These are phyloP conservation scores for Alviniconcha marisindica DNA, from an alignment of 1,140 invertebrate species.

Conservation along the genomic window DNA sequence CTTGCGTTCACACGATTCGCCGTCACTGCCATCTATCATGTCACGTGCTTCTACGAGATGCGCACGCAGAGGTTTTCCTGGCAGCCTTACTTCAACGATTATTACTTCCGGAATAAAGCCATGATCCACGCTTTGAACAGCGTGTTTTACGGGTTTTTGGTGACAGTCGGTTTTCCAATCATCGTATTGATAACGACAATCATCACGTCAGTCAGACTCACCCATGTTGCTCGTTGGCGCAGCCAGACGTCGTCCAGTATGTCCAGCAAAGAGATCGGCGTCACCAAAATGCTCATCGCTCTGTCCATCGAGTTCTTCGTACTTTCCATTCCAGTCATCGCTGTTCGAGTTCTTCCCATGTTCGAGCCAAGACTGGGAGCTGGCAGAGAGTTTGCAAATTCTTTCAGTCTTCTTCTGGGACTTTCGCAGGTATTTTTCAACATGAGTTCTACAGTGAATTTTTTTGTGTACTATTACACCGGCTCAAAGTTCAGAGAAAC, in stretches of 20 bases:
- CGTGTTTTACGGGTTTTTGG: conserved; percentile 17
- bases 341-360: not conserved
- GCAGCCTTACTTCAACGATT: conserved; percentile 10
- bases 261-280: not conserved
- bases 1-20: not conserved
- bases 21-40: conserved; percentile 1
- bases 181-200: conserved; percentile 3
- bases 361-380: not conserved
- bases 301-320: conserved; percentile 9
- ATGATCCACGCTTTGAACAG: not conserved
- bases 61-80: not conserved
- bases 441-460: not conserved
- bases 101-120: not conserved
- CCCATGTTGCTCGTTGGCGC: not conserved
- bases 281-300: conserved; percentile 25
- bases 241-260: not conserved
- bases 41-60: conserved; percentile 18
- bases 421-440: not conserved
- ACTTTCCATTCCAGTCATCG: not conserved
- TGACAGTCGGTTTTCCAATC: conserved; percentile 10
- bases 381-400: not conserved
- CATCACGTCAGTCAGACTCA: conserved; percentile 15
- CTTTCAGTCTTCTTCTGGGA: not conserved
- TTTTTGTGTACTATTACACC: conserved; percentile 10
- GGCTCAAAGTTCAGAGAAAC: not conserved